These are phyloP conservation scores for Caerostris darwini DNA, from an alignment of 1,140 invertebrate species.

Conservation along the genomic window DNA sequence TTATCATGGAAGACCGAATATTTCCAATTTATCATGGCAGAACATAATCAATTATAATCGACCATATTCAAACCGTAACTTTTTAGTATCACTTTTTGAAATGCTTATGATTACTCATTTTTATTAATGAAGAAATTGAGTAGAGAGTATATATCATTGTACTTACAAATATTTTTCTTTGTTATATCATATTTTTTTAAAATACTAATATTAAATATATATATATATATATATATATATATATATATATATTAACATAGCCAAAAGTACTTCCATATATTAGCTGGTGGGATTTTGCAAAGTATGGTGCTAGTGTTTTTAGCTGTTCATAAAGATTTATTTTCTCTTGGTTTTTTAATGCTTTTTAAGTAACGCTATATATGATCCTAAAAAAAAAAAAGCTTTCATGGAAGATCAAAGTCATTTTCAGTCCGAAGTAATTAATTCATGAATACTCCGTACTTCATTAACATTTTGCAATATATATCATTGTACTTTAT, in stretches of 20 bases:
- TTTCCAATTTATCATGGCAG: too few species aligned
- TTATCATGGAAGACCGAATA: too few species aligned
- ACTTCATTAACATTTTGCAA: slow-evolving; percentile 67
- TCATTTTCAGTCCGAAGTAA: slow-evolving; percentile 71
- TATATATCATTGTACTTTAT: too few species aligned
- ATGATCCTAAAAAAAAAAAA: slow-evolving; percentile 43
- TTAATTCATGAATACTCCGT: slow-evolving; percentile 74
- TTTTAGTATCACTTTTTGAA: too few species aligned
- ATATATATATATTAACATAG: not conserved
- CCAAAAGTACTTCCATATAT: not conserved
- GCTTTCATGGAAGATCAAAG: slow-evolving; percentile 71
- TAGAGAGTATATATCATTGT: too few species aligned
- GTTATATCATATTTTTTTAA: not conserved
- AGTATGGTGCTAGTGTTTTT: slow-evolving; percentile 52
- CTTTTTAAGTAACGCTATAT: not conserved
- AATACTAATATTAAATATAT: not conserved
- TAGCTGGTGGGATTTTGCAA: not conserved
- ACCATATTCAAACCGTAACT: too few species aligned
- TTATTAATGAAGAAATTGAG: too few species aligned
- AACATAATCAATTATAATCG: too few species aligned
- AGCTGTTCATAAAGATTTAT: slow-evolving; percentile 30
- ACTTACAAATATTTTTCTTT: too few species aligned
- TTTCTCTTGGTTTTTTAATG: slow-evolving; percentile 13
- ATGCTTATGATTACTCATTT: too few species aligned
- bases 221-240: too few species aligned